These are phyloP conservation scores for Antheraea pernyi DNA, from an alignment of 1,140 invertebrate species.

Conservation along the genomic window DNA sequence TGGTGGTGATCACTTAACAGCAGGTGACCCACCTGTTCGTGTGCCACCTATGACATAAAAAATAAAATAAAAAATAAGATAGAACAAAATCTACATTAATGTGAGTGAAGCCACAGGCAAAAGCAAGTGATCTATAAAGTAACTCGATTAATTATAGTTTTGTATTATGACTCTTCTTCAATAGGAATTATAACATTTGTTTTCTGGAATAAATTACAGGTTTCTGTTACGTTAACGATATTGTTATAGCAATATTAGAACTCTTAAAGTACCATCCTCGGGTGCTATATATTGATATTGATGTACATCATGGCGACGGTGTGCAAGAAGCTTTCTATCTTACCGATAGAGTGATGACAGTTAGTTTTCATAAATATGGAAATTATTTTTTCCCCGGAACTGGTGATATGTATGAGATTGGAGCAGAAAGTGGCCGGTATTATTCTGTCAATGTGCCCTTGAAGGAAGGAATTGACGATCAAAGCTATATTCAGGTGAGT, in stretches of 20 bases:
- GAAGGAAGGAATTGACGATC: slow-evolving; percentile 97
- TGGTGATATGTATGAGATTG: slow-evolving; percentile 99
- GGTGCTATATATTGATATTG: slow-evolving; percentile 99
- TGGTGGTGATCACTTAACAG: too few species aligned
- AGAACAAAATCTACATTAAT: too few species aligned
- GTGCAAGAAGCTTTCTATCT: slow-evolving; percentile 99
- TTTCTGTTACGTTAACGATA: slow-evolving; percentile 99
- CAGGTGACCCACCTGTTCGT: too few species aligned
- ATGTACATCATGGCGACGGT: slow-evolving; percentile 99
- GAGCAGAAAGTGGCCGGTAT: slow-evolving; percentile 94
- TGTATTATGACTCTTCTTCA: too few species aligned
- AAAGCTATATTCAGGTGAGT: slow-evolving; percentile 89
- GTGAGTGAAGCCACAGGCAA: too few species aligned
- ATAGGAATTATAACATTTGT: slow-evolving; percentile 4
- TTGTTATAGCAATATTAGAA: slow-evolving; percentile 98
- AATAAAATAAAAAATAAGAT: too few species aligned
- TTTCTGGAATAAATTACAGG: slow-evolving; percentile 70
- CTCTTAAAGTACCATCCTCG: slow-evolving; percentile 96
- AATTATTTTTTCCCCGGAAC: slow-evolving; percentile 99
- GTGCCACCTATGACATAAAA: too few species aligned
- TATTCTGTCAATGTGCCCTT: slow-evolving; percentile 98
- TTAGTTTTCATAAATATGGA: slow-evolving; percentile 99
- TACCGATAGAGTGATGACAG: slow-evolving; percentile 99
- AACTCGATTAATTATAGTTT: too few species aligned
- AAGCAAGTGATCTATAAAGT: too few species aligned